phyloP scores from a whole-genome alignment of 2,113 vertebrate genomes.

The Corythornis madagascariensis region DNA sequence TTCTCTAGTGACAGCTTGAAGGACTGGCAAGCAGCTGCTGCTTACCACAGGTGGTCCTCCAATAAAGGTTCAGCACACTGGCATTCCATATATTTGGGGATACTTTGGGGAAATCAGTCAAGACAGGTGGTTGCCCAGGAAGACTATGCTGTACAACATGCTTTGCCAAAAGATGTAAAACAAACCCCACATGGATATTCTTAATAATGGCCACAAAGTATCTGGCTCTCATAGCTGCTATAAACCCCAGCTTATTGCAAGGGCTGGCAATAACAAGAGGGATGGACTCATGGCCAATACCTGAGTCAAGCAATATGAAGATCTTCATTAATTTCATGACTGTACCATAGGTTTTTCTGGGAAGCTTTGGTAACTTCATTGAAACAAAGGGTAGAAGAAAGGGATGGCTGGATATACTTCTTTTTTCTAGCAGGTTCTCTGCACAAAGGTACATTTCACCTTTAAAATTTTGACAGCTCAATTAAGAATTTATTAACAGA shows the following conservation, averaged over 20 bases:
- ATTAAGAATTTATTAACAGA: background rate
- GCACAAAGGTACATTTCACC: background rate
- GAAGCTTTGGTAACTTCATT: background rate
- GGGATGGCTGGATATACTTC: background rate
- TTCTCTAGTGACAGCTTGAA: background rate
- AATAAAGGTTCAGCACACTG: slow-evolving; percentile 19
- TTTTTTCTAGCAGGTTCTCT: background rate
- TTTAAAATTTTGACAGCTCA: background rate
- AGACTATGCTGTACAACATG: background rate
- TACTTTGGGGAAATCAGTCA: slow-evolving; percentile 34
- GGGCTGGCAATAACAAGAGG: background rate
- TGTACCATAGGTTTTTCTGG: background rate
- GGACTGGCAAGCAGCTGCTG: slow-evolving; percentile 43
- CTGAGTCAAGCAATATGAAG: background rate
- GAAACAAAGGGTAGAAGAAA: background rate
- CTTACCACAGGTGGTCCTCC: slow-evolving; percentile 22
- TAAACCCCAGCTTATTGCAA: background rate
- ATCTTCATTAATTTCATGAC: background rate
- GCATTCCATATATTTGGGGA: background rate
- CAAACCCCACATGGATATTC: background rate
- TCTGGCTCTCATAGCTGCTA: slow-evolving; percentile 15
- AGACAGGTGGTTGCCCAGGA: slow-evolving; percentile 44
- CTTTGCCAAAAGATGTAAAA: slow-evolving; percentile 3
- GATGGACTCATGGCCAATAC: background rate
- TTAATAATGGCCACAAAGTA: background rate